A percentile compares a stretch with the other conserved stretches of the same genome.
These are phyloP conservation scores for Acleris laterana DNA, from an alignment of 2,888 invertebrate genomes.

Conservation along the genomic window DNA sequence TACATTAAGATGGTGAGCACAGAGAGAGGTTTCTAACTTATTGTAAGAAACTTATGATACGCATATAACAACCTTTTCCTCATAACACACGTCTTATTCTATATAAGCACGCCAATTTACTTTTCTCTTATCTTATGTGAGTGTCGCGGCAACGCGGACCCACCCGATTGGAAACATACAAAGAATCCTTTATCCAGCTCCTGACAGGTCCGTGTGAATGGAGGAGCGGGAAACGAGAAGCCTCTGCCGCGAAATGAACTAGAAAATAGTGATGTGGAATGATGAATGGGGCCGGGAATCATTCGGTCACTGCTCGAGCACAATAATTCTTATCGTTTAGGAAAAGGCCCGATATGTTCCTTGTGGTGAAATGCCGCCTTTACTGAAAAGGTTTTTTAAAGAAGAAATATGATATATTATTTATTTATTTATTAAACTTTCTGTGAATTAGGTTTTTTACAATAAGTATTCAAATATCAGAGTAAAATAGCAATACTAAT, in stretches of 20 bases:
- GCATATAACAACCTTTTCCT: too few relatives aligned
- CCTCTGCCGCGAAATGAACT: constrained; percentile 32
- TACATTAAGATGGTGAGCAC: too few relatives aligned
- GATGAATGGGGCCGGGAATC: constrained; percentile 31
- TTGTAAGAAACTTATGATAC: too few relatives aligned
- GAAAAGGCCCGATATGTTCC: constrained; percentile 12
- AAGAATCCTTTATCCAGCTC: constrained; percentile 14
- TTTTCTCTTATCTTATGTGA: constrained; percentile 4
- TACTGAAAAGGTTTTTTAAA: not conserved
- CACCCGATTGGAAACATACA: constrained; percentile 9
- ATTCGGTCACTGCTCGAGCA: constrained; percentile 32
- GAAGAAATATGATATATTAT: too few relatives aligned
- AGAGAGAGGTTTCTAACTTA: too few relatives aligned
- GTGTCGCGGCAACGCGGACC: not conserved
- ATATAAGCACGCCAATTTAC: too few relatives aligned
- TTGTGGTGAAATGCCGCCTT: not conserved
- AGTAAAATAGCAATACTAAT: too few relatives aligned
- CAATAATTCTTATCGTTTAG: constrained; percentile 12
- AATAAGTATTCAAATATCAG: too few relatives aligned
- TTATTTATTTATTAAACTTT: too few relatives aligned
- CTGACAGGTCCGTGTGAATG: constrained; percentile 28
- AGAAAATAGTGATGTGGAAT: constrained; percentile 36
- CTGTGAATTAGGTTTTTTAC: too few relatives aligned
- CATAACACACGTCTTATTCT: too few relatives aligned
- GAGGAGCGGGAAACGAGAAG: constrained; percentile 20